A percentile compares a stretch with the other conserved stretches of the same genome.
Conservation (phyloP, 1,140 invertebrate species). For the Drosophila dunni region DNA sequence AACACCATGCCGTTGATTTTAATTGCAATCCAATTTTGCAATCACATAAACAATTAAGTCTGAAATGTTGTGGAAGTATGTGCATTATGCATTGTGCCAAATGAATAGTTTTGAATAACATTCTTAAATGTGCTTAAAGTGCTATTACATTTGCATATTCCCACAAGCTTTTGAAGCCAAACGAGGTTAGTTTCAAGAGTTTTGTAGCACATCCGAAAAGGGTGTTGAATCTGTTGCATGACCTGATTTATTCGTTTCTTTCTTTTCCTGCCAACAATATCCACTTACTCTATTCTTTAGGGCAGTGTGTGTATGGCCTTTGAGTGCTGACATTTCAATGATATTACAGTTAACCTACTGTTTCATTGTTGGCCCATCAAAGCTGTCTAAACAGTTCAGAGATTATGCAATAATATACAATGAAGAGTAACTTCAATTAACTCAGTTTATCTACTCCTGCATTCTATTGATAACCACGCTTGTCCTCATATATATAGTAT, state of each 20-base stretch:
- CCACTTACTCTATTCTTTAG: not conserved
- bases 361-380: not conserved
- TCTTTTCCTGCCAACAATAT: not conserved
- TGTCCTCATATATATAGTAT: not conserved
- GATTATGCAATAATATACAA: constrained; percentile 5
- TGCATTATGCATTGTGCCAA: not conserved
- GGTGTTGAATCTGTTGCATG: too few species aligned
- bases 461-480: constrained; percentile 5
- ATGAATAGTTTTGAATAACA: not conserved
- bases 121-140: not conserved
- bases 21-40: not conserved
- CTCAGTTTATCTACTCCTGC: not conserved
- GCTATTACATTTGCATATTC: not conserved
- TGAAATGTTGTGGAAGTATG: constrained; percentile 7
- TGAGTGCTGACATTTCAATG: not conserved
- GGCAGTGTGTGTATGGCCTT: not conserved
- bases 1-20: constrained; percentile 32
- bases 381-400: not conserved
- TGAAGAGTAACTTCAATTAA: constrained; percentile 11
- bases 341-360: not conserved
- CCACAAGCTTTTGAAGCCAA: not conserved
- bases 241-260: too few species aligned
- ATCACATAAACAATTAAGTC: constrained; percentile 5
- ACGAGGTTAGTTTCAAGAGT: not conserved
- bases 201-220: too few species aligned